phyloP scores from a whole-genome alignment of 2,113 vertebrate species.

The Heterochromis multidens region DNA sequence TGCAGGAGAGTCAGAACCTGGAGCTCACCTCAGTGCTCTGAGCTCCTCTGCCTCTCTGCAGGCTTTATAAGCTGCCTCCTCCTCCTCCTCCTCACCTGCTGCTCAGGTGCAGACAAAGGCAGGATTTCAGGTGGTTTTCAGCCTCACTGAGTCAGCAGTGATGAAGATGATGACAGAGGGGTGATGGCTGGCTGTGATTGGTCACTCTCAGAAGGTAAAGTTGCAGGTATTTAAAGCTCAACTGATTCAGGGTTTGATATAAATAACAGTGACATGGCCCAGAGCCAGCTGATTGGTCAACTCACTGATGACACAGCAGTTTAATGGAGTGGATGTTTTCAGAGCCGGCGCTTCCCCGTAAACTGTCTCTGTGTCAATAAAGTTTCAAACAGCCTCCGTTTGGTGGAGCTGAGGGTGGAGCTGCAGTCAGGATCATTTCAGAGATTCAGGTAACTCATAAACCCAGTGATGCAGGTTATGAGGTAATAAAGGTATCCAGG shows the following conservation, averaged over 20 bases:
- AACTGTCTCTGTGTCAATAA: not conserved
- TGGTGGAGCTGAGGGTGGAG: too few relatives aligned
- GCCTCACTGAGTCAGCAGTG: not conserved
- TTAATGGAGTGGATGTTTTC: not conserved
- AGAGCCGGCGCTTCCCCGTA: not conserved
- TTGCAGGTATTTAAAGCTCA: not conserved
- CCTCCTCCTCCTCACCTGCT: not conserved
- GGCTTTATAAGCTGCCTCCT: not conserved
- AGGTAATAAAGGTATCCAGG: not conserved
- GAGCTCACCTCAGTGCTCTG: not conserved
- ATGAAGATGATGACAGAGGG: not conserved
- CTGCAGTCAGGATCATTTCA: too few relatives aligned
- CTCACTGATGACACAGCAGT: not conserved
- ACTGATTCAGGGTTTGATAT: not conserved
- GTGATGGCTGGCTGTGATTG: not conserved
- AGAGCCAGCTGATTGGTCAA: not conserved
- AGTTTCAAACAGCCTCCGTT: not conserved
- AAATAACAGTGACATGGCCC: not conserved
- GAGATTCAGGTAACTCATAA: too few relatives aligned
- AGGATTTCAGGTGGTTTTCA: not conserved
- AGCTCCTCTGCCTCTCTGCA: not conserved
- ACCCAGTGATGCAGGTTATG: not conserved
- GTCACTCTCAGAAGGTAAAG: not conserved
- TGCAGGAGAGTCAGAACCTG: too few relatives aligned
- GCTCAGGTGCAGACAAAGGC: not conserved